phyloP scores from a whole-genome alignment of 2,797 vertebrate genomes.

The Onychomys leucogaster region DNA sequence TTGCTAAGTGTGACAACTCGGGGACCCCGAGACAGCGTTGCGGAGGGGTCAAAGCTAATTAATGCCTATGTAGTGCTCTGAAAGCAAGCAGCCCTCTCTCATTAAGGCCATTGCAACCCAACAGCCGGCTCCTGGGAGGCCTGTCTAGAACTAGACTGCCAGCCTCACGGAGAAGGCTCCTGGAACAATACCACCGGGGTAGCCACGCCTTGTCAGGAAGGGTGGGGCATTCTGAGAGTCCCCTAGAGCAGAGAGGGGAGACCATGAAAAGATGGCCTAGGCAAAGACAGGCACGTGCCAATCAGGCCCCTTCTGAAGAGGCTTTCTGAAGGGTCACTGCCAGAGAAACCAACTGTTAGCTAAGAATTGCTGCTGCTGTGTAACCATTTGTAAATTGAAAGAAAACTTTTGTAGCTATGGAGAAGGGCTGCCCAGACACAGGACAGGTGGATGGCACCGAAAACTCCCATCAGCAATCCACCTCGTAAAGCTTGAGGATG shows the following conservation, averaged over 20 bases:
- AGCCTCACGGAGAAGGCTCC: background rate
- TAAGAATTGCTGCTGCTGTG: background rate
- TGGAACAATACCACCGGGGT: background rate
- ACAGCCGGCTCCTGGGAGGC: background rate
- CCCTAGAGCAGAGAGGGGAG: background rate
- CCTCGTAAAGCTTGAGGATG: background rate
- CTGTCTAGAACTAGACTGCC: background rate
- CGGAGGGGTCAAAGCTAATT: background rate
- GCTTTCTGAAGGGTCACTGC: background rate
- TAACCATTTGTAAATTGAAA: background rate
- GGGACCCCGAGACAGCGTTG: background rate
- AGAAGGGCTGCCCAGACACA: background rate
- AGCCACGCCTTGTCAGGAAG: background rate
- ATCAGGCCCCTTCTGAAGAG: background rate
- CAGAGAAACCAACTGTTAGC: background rate
- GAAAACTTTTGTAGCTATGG: background rate
- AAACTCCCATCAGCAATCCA: background rate
- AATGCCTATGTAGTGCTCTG: background rate
- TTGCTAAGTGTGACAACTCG: background rate
- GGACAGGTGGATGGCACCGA: background rate
- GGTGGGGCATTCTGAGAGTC: background rate
- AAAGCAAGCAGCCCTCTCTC: background rate
- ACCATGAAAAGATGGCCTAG: background rate
- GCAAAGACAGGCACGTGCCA: background rate
- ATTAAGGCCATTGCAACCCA: background rate